These are phyloP conservation scores for Conomelus anceps DNA, from an alignment of 2,888 invertebrate genomes.

Conservation along the genomic window DNA sequence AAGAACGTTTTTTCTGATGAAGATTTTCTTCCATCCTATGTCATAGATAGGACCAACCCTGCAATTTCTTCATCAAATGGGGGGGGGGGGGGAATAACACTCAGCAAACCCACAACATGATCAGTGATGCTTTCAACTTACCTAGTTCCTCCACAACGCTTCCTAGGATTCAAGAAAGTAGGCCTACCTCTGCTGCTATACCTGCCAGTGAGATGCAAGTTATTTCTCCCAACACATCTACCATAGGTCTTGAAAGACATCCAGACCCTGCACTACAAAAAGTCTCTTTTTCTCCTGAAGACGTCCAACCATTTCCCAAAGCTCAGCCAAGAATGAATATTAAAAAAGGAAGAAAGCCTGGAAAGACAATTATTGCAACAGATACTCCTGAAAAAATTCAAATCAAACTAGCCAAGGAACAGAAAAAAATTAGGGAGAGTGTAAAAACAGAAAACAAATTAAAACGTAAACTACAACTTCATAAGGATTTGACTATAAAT, in stretches of 20 bases:
- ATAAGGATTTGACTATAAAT: not conserved
- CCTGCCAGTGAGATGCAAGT: no score
- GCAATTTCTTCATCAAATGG: not conserved
- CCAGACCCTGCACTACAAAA: not conserved
- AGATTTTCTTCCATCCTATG: conserved; percentile 7
- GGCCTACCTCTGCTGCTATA: not conserved
- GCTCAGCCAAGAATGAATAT: not conserved
- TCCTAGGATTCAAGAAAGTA: not conserved
- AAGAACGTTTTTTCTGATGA: conserved; percentile 3
- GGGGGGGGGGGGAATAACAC: not conserved
- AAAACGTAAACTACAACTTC: conserved; percentile 2
- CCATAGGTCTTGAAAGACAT: not conserved
- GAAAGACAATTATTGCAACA: not conserved
- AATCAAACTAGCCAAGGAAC: not conserved
- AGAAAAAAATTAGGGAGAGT: not conserved
- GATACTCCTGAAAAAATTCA: not conserved
- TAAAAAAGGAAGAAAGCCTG: not conserved
- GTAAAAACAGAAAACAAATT: not conserved
- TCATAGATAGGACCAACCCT: not conserved
- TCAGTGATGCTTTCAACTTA: not conserved
- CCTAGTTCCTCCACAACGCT: not conserved
- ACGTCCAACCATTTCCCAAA: not conserved
- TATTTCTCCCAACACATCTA: not conserved
- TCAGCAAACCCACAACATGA: not conserved
- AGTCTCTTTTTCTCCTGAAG: not conserved